Conservation (phyloP, 2,797 vertebrate genomes). For the Alosa sapidissima region DNA sequence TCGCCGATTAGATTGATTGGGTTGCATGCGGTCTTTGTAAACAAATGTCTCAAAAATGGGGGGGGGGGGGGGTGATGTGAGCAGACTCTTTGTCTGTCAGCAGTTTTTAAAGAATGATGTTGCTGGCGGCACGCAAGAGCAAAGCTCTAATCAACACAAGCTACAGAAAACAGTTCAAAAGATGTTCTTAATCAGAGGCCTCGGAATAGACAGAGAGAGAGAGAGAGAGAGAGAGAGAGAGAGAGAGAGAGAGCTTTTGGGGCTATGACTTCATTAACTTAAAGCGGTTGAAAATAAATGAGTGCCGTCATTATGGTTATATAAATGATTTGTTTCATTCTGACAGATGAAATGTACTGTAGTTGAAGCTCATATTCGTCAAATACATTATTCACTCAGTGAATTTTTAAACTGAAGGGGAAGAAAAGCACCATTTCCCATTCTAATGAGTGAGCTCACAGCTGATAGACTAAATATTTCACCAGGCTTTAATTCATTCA, state of each 20-base stretch:
- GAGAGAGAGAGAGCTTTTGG: not conserved
- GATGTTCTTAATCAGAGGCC: not conserved
- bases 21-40: slow-evolving; percentile 40
- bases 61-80: not conserved
- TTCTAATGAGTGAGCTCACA: not conserved
- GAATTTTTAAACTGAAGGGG: not conserved
- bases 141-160: not conserved
- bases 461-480: not conserved
- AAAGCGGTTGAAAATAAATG: not conserved
- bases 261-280: not conserved
- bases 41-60: slow-evolving; percentile 31
- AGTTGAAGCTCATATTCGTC: not conserved
- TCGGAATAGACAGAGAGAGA: not conserved
- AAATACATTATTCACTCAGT: not conserved
- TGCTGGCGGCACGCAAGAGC: not conserved
- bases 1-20: slow-evolving; percentile 62
- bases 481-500: not conserved
- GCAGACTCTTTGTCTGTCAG: not conserved
- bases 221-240: no score
- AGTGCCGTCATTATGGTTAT: not conserved
- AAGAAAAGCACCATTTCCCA: not conserved
- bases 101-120: not conserved
- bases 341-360: slow-evolving; percentile 24
- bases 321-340: slow-evolving; percentile 50
- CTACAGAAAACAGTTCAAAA: slow-evolving; percentile 3